phyloP scores from a whole-genome alignment of 2,797 vertebrate genomes.

The Zenarchopterus dispar region DNA sequence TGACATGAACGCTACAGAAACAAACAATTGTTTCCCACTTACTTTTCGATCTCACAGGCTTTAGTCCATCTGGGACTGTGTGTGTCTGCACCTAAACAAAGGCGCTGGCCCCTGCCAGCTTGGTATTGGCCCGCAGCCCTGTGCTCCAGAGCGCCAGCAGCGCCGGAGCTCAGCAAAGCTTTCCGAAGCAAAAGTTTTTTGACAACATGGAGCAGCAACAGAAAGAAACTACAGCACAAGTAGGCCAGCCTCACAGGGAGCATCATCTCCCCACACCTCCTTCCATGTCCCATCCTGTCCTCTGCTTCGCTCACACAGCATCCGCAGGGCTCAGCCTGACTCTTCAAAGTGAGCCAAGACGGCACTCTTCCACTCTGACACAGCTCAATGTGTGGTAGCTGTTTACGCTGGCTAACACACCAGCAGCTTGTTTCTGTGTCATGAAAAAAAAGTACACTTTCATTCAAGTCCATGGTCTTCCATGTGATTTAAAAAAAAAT shows the following conservation, averaged over 20 bases:
- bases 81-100: constrained; percentile 21
- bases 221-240: constrained; percentile 47
- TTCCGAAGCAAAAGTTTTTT: constrained; percentile 41
- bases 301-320: constrained; percentile 27
- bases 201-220: constrained; percentile 46
- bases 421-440: neutral
- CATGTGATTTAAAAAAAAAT: neutral
- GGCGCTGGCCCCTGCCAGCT: constrained; percentile 29
- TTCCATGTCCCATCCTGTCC: constrained; percentile 12
- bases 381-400: neutral
- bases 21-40: constrained; percentile 13
- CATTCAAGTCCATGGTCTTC: neutral
- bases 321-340: constrained; percentile 24
- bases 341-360: constrained; percentile 20
- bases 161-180: constrained; percentile 13
- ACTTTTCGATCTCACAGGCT: constrained; percentile 3
- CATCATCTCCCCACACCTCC: constrained; percentile 6
- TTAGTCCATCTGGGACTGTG: constrained; percentile 19
- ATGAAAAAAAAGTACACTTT: too few species aligned
- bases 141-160: constrained; percentile 38
- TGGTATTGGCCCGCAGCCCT: constrained; percentile 15
- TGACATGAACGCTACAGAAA: constrained; percentile 6
- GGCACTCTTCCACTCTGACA: constrained; percentile 30
- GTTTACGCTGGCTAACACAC: constrained; percentile 9
- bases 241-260: constrained; percentile 54